phyloP scores from a whole-genome alignment of 2,113 vertebrate species.

The Calyptommatus sinebrachiatus region DNA sequence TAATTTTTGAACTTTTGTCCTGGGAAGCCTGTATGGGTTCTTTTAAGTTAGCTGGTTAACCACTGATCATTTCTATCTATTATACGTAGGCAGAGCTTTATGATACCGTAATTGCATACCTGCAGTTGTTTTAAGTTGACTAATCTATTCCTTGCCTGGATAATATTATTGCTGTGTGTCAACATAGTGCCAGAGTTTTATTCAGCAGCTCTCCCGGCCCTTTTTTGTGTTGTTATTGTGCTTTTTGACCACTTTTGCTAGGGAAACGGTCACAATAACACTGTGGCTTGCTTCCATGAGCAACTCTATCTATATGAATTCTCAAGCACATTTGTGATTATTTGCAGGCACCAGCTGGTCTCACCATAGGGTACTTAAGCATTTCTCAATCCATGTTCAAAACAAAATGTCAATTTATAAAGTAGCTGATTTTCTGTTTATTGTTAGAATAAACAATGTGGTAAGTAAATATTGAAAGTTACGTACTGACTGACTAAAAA shows the following conservation, averaged over 20 bases:
- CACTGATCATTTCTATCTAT: too few species aligned
- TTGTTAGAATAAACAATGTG: slow-evolving; percentile 35
- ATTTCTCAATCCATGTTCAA: not conserved
- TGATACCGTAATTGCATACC: too few species aligned
- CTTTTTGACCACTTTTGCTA: not conserved
- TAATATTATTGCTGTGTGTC: not conserved
- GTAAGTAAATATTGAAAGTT: slow-evolving; percentile 26
- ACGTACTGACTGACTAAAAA: slow-evolving; percentile 19
- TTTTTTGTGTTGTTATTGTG: not conserved
- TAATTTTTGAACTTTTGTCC: too few species aligned
- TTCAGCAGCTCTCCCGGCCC: not conserved
- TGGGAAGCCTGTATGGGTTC: too few species aligned
- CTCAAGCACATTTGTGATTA: not conserved
- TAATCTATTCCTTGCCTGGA: not conserved
- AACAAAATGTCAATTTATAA: slow-evolving; percentile 16
- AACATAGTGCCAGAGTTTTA: too few species aligned
- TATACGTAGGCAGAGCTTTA: too few species aligned
- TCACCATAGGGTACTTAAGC: not conserved
- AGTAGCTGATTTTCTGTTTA: slow-evolving; percentile 22
- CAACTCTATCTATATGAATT: not conserved
- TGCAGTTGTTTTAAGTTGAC: too few species aligned
- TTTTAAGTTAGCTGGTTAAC: too few species aligned
- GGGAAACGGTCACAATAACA: not conserved
- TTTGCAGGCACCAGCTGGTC: not conserved
- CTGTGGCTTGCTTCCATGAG: not conserved